A percentile compares a stretch with the other conserved stretches of the same genome.
Evolutionary conservation across 92 coral and sea anemone species (phyloP).

Genomic region (Siderastrea radians): DNA sequence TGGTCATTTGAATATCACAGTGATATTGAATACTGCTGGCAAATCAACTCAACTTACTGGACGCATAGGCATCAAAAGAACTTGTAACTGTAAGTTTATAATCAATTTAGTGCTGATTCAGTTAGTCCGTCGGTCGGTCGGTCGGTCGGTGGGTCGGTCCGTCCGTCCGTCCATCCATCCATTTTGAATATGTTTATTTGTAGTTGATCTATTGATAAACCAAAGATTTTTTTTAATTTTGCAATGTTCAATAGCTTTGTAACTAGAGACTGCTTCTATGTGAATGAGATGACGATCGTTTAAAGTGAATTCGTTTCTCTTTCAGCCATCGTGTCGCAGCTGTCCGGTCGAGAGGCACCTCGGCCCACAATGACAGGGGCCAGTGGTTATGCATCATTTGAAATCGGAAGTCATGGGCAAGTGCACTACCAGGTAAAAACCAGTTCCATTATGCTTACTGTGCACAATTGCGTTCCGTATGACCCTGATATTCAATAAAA

Average conservation of each 20-base stretch:
- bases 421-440: conserved; percentile 72
- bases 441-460: not conserved
- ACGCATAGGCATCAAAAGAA: conserved; percentile 70
- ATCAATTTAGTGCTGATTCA: not conserved
- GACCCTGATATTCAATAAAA: no score
- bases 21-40: conserved; percentile 67
- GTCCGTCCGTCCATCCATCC: no score
- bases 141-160: not conserved
- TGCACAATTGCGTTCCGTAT: not conserved
- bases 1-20: conserved; percentile 72
- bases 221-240: no score
- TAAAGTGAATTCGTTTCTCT: not conserved
- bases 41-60: conserved; percentile 72
- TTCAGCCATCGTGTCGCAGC: conserved; percentile 72
- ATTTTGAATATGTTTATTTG: no score
- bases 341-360: conserved; percentile 84
- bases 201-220: no score
- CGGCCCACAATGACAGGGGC: conserved; percentile 91
- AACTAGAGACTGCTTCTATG: not conserved
- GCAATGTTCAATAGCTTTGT: no score
- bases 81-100: conserved; percentile 82
- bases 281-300: not conserved
- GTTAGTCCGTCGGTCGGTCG: not conserved
- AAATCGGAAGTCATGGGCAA: conserved; percentile 65
- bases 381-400: conserved; percentile 84